Percentiles rank a stretch among this genome's conserved stretches.
Conservation (phyloP, 2,113 vertebrate species). For the Callaeas wilsoni region DNA sequence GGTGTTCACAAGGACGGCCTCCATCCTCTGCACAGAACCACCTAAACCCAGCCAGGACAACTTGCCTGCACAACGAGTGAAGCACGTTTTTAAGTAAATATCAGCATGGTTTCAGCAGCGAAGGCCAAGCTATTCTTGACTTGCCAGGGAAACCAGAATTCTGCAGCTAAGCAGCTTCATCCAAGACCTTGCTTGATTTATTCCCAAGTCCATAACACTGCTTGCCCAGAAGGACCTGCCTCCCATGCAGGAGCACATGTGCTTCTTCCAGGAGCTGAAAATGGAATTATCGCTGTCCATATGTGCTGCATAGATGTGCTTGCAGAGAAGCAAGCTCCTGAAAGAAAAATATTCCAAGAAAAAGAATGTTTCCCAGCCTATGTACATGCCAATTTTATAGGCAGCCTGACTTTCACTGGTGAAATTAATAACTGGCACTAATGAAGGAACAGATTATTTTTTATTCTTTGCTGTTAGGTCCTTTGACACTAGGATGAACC, state of each 20-base stretch:
- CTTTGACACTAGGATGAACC: neutral
- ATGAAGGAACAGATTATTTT: neutral
- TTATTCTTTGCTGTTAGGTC: neutral
- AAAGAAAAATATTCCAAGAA: neutral
- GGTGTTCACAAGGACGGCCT: rapidly evolving
- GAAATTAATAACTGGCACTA: neutral
- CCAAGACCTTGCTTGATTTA: neutral
- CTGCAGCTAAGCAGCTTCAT: neutral
- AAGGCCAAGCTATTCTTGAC: neutral
- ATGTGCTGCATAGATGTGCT: neutral
- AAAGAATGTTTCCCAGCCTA: neutral
- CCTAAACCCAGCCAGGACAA: neutral
- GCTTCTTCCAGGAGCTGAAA: neutral
- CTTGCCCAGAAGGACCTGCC: neutral
- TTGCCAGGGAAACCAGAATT: neutral
- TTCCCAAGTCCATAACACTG: neutral
- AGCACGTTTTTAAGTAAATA: neutral
- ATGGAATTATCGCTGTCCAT: neutral
- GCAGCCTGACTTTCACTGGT: neutral
- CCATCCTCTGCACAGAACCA: neutral
- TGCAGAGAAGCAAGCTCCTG: neutral
- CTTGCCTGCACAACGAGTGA: neutral
- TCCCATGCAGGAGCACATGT: rapidly evolving
- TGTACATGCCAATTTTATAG: neutral
- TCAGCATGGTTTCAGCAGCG: neutral